Conservation (phyloP, 1,140 invertebrate genomes). For the Ephestia elutella region DNA sequence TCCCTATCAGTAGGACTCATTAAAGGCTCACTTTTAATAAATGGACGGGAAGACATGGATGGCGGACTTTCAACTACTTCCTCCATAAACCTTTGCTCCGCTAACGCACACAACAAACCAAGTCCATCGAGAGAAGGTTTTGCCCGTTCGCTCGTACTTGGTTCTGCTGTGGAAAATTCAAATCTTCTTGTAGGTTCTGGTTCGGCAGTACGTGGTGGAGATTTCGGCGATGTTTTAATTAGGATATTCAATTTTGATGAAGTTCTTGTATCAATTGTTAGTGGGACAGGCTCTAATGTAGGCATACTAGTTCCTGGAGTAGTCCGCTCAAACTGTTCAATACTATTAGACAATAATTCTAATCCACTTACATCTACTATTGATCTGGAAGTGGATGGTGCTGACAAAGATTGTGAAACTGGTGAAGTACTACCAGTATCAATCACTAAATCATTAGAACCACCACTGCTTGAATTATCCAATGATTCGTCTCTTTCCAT, state of each 20-base stretch:
- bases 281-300: conserved; percentile 38
- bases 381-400: conserved; percentile 34
- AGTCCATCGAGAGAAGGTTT: conserved; percentile 79
- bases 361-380: conserved; percentile 84
- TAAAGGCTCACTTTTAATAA: conserved; percentile 57
- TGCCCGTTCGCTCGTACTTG: conserved; percentile 27
- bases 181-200: conserved; percentile 51
- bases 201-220: conserved; percentile 45
- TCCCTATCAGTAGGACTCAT: conserved; percentile 49
- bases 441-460: conserved; percentile 58
- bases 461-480: conserved; percentile 49
- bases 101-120: conserved; percentile 87
- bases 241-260: conserved; percentile 54
- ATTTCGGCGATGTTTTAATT: conserved; percentile 70
- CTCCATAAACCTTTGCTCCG: conserved; percentile 88
- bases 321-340: conserved; percentile 80
- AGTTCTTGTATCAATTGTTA: conserved; percentile 58
- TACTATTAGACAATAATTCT: conserved; percentile 87
- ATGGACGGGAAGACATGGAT: conserved; percentile 38
- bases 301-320: conserved; percentile 56
- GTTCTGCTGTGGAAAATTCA: conserved; percentile 49
- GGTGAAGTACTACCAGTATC: conserved; percentile 53
- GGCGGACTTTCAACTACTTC: conserved; percentile 74
- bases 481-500: conserved; percentile 60
- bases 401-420: conserved; percentile 17